Evolutionary conservation across 1,140 invertebrate genomes (phyloP), one percentile per base, ranked within the genome.

Genomic region (Sitobion miscanthi): DNA sequence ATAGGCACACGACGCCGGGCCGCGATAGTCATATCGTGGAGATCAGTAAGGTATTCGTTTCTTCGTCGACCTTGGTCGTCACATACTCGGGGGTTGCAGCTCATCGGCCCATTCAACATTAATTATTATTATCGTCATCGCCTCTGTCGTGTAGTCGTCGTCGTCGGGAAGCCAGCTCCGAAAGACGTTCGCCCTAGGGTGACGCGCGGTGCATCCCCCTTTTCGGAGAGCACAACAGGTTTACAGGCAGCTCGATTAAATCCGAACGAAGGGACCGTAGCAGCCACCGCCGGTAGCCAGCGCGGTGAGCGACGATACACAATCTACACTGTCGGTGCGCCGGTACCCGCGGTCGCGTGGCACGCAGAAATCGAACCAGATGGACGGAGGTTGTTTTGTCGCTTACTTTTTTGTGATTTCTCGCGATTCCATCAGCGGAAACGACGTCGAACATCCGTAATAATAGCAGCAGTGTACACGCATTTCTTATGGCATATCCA

Each of bases 41-140:
- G 83, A 85, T 25, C 83, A 45, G 83, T 42, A 25, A 85, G 21
- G 83, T 25, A 42, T 42, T 85, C 38, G 38, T 42, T 42, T 86
- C 11, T 47, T 30, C 42, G 11, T 83, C 25, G 85, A 47, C 85
- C 42, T 86, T n/a, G 85, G 42, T 30, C 85, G 42, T 86, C 45
- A 47, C 85, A 47, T 38, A 38, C 20, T 30, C 11, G 85, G 85
- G 62, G 62, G 62, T 62, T 62, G 57, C 42, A 45, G 38, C 42
- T 86, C 42, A n/a, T 88, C 86, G 62, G 30, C 9, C 90, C 90
- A 77, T 91, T 91, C 90, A 82, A 82, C 90, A 77, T 62, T 91
- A 91, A 91, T 91, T 69, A 91, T 91, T 91, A 82, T 69, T 90
- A 90, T 90, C 49, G n/a, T 52, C 87, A 35, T 89, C 25, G 45